Base-by-base conservation (phyloP, 1,140 invertebrate species). In the Meloidogyne exigua region DNA sequence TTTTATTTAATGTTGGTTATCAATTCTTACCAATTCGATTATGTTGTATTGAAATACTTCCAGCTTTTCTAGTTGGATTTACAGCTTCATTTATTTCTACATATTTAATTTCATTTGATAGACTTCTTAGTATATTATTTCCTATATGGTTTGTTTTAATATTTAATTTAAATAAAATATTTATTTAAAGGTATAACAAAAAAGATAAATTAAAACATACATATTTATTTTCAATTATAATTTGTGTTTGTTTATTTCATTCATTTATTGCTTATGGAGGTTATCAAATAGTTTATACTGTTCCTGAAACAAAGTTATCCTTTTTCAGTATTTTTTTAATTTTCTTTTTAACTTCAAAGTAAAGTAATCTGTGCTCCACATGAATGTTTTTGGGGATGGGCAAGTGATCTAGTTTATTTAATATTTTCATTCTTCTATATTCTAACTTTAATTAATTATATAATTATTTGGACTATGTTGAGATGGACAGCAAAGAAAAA, bases 381-480 rank as follows among this genome's bases (percentile, higher is more conserved):
- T 57, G 49, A 57, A 57, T 57, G 49, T 57, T n/a, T 57, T 57
- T 57, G 49, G 49, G 49, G 49, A n/a, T 57, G 49, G 49, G 49
- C 49, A n/a, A 57, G 49, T 57, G 18, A 57, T 57, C 21, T 57
- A 57, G 5, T n/a, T 57, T 57, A 57, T 57, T 9, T 57, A n/a
- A 57, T 57, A n/a, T 57, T 57, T 57, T 57, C 49, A n/a, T 57
- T 57, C 49, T 57, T 57, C n/a, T 57, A 57, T 57, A n/a, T 57
- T 57, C n/a, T 57, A 7, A 57, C 49, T n/a, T 57, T 57, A n/a
- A n/a, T 57, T 57, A 57, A 57, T 57, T 57, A 57, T 57, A n/a
- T 57, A 57, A 57, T 57, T 57, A 57, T 57, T 57, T 57, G 49
- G 49, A 57, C 21, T n/a, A 57, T 57, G 49, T 9, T 57, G 1